Evolutionary conservation across 2,888 invertebrate genomes (phyloP).

Genomic region (Thysanoteuthis rhombus): DNA sequence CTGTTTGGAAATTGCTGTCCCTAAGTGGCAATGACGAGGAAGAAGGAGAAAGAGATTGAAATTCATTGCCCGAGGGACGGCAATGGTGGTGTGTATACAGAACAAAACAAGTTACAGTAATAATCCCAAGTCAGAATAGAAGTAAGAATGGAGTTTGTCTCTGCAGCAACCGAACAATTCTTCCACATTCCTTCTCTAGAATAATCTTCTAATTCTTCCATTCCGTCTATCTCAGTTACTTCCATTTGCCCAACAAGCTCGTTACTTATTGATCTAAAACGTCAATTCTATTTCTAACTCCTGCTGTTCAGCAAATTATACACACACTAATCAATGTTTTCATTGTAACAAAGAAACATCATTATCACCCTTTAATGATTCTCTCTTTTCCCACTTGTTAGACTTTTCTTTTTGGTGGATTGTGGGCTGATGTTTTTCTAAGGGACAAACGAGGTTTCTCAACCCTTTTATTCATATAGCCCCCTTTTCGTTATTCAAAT

Average conservation of each 20-base stretch:
- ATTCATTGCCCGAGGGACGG: too few relatives aligned
- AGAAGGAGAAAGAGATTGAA: too few relatives aligned
- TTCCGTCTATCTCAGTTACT: not conserved
- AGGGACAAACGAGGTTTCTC: not conserved
- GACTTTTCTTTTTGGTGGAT: not conserved
- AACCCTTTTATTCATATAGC: too few relatives aligned
- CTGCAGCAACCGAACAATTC: too few relatives aligned
- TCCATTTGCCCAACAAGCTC: not conserved
- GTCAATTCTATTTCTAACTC: not conserved
- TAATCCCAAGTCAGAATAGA: too few relatives aligned
- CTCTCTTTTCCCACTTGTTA: not conserved
- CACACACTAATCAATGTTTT: not conserved
- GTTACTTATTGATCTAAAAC: not conserved
- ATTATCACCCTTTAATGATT: not conserved
- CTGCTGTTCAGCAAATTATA: not conserved
- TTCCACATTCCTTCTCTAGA: not conserved
- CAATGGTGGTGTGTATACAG: too few relatives aligned
- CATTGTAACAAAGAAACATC: not conserved
- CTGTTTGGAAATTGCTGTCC: too few relatives aligned
- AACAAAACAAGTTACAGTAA: too few relatives aligned
- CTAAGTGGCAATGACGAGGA: too few relatives aligned
- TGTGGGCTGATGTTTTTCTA: not conserved
- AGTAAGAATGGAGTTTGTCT: too few relatives aligned
- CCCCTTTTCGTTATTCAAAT: too few relatives aligned
- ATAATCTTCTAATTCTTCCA: not conserved